Evolutionary conservation across 2,113 vertebrate genomes (phyloP).

Genomic region (Eurypyga helias): DNA sequence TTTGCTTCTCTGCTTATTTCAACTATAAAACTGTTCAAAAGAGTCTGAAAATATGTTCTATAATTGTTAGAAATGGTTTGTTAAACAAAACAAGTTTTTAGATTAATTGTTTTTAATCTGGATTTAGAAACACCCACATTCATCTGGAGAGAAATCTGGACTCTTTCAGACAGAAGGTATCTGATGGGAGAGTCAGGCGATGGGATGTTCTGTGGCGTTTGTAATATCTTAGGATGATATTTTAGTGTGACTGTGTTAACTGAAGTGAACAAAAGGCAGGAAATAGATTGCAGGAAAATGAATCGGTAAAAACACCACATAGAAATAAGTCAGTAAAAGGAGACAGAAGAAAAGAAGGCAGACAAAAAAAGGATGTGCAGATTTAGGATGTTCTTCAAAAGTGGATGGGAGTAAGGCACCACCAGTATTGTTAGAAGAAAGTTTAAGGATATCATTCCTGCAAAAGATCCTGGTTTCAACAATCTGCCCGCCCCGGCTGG

Average conservation of each 20-base stretch:
- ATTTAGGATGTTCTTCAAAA: neutral
- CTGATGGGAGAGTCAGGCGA: neutral
- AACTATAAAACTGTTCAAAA: neutral
- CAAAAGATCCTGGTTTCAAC: neutral
- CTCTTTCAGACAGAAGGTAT: neutral
- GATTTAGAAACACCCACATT: neutral
- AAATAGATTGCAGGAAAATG: neutral
- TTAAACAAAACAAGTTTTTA: neutral
- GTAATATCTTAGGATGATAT: neutral
- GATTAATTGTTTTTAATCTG: neutral
- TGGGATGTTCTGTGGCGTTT: neutral
- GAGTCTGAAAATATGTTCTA: neutral
- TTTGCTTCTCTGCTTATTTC: neutral
- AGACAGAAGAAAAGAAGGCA: neutral
- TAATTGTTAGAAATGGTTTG: neutral
- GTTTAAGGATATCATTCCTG: neutral
- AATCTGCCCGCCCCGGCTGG: neutral
- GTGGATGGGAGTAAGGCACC: neutral
- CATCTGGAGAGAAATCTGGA: neutral
- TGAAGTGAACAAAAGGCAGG: neutral
- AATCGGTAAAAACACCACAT: neutral
- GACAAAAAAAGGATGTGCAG: neutral
- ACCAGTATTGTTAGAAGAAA: neutral
- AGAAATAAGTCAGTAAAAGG: neutral
- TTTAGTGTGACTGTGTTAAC: neutral